These are phyloP conservation scores for Propithecus deckenii DNA, from an alignment of 2,797 vertebrate species.

Conservation along the genomic window DNA sequence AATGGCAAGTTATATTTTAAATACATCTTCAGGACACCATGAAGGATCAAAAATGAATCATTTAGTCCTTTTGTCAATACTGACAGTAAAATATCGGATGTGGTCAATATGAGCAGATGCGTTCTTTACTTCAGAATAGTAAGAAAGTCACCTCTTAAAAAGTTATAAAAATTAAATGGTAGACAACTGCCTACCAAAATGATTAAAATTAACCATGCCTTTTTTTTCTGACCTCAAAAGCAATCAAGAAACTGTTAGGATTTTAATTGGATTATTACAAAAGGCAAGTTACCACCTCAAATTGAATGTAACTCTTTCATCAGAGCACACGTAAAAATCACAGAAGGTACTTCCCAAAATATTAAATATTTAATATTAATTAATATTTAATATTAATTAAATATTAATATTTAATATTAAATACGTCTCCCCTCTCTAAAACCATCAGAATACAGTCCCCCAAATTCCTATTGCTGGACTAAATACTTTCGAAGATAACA, in stretches of 20 bases:
- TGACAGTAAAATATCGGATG: slow-evolving; percentile 34
- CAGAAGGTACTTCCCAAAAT: not conserved
- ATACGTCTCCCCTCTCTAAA: not conserved
- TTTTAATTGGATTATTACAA: slow-evolving; percentile 40
- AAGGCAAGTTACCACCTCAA: slow-evolving; percentile 38
- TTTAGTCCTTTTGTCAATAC: slow-evolving; percentile 56
- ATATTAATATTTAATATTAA: not conserved
- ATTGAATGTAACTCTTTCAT: slow-evolving; percentile 3
- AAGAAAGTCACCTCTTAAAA: not conserved
- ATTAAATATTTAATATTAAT: not conserved
- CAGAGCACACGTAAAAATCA: not conserved
- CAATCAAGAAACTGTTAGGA: slow-evolving; percentile 24
- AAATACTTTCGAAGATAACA: not conserved
- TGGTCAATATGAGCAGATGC: slow-evolving; percentile 20
- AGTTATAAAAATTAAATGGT: slow-evolving; percentile 36
- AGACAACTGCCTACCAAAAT: slow-evolving; percentile 28
- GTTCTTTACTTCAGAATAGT: slow-evolving; percentile 11
- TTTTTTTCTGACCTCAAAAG: slow-evolving; percentile 44
- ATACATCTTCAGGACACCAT: not conserved
- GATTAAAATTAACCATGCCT: not conserved
- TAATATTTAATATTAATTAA: no score
- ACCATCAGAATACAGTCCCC: not conserved
- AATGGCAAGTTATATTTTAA: slow-evolving; percentile 35
- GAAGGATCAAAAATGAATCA: slow-evolving; percentile 50
- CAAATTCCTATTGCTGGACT: not conserved